Evolutionary conservation across 1,140 invertebrate genomes (phyloP).

Genomic region (Araneus ventricosus): DNA sequence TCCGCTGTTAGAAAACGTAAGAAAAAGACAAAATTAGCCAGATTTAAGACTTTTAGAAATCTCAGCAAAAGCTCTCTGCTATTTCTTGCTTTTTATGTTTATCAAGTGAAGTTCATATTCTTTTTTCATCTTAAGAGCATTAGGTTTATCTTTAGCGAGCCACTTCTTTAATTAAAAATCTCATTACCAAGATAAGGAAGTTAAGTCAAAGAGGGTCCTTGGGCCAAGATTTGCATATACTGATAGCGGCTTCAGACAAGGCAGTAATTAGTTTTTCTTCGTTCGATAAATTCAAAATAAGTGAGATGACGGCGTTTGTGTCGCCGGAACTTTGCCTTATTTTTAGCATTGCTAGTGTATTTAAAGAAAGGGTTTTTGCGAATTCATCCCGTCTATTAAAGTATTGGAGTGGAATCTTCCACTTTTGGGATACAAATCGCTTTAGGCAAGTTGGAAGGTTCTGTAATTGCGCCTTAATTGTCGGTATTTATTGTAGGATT

Average conservation of each 20-base stretch:
- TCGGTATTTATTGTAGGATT: background rate
- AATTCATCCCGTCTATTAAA: background rate
- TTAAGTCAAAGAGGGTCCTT: no score
- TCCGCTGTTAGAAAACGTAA: no score
- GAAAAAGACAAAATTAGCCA: no score
- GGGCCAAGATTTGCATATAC: constrained; percentile 29
- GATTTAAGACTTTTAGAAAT: no score
- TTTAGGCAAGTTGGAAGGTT: background rate
- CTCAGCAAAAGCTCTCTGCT: no score
- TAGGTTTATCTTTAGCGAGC: no score
- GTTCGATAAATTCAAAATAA: constrained; percentile 51
- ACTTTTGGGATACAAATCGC: background rate
- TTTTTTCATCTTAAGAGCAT: no score
- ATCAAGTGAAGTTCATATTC: no score
- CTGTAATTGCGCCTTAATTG: background rate
- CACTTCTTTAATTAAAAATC: no score
- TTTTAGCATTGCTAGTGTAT: background rate
- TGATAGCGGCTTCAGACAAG: background rate
- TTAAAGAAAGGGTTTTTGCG: background rate
- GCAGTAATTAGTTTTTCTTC: constrained; percentile 31
- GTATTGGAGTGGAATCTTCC: background rate
- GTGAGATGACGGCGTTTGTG: background rate
- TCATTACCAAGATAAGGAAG: no score
- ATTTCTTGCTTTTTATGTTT: no score
- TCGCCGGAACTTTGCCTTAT: background rate